Evolutionary conservation across 64 coral and sea anemone genomes (phyloP).

Genomic region (Pachyseris speciosa): DNA sequence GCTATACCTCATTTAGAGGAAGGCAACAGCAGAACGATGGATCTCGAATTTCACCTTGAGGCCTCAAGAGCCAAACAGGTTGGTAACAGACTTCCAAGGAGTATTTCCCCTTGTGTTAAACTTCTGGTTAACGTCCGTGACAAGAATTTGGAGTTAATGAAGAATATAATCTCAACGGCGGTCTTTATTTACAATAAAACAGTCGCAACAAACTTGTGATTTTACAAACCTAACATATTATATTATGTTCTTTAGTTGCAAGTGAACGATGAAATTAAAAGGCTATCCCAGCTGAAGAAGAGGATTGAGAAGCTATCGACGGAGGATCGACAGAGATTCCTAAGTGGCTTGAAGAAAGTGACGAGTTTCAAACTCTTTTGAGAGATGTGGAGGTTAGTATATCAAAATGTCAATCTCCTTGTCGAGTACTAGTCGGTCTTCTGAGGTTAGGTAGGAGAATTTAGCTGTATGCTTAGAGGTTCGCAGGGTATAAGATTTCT

Average conservation of each 20-base stretch:
- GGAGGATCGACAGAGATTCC: conserved; percentile 80
- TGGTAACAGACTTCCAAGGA: neutral
- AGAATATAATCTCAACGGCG: too few relatives aligned
- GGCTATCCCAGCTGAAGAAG: conserved; percentile 75
- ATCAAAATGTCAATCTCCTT: neutral
- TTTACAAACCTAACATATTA: neutral
- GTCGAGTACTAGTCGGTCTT: neutral
- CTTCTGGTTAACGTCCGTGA: too few relatives aligned
- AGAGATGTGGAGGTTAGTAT: conserved; percentile 81
- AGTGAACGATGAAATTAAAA: conserved; percentile 81
- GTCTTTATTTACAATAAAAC: too few relatives aligned
- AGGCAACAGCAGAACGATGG: neutral
- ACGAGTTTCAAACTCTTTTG: conserved; percentile 81
- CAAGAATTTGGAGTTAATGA: too few relatives aligned
- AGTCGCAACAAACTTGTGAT: too few relatives aligned
- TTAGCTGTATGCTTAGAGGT: too few relatives aligned
- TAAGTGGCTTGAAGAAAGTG: conserved; percentile 73
- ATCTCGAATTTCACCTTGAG: conserved; percentile 67
- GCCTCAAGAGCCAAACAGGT: conserved; percentile 76
- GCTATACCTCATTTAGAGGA: neutral
- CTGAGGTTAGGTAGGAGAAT: too few relatives aligned
- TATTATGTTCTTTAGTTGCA: conserved; percentile 49
- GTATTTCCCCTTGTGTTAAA: too few relatives aligned
- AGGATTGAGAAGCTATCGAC: conserved; percentile 86
- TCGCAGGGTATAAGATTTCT: too few relatives aligned